Conservation (phyloP, 2,113 vertebrate species). For the Eptesicus fuscus region DNA sequence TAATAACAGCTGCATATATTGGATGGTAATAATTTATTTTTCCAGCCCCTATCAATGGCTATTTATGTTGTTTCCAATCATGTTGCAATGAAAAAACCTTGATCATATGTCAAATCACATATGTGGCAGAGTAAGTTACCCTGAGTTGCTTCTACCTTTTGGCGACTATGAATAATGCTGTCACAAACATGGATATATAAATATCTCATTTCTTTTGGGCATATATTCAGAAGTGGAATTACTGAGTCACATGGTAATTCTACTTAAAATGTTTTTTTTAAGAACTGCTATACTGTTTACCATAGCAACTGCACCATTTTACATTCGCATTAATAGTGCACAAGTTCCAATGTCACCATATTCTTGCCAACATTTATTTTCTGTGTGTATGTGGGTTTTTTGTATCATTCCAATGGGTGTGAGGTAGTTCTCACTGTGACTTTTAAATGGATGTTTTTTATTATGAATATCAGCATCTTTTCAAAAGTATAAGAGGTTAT, state of each 20-base stretch:
- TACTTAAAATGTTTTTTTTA: constrained; percentile 20
- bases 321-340: neutral
- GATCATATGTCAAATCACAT: neutral
- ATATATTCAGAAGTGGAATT: neutral
- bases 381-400: neutral
- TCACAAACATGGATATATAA: neutral
- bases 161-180: neutral
- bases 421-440: neutral
- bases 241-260: constrained; percentile 13
- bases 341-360: neutral
- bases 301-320: neutral
- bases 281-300: neutral
- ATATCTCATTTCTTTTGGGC: constrained; percentile 34
- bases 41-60: neutral
- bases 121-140: neutral
- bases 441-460: constrained; percentile 40
- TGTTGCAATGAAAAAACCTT: neutral
- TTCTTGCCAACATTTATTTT: neutral
- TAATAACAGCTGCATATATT: neutral
- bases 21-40: neutral
- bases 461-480: neutral
- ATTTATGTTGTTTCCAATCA: neutral
- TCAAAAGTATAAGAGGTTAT: neutral
- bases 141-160: neutral
- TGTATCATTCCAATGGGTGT: neutral